phyloP scores from a whole-genome alignment of 2,113 vertebrate species.

The Gavialis gangeticus region DNA sequence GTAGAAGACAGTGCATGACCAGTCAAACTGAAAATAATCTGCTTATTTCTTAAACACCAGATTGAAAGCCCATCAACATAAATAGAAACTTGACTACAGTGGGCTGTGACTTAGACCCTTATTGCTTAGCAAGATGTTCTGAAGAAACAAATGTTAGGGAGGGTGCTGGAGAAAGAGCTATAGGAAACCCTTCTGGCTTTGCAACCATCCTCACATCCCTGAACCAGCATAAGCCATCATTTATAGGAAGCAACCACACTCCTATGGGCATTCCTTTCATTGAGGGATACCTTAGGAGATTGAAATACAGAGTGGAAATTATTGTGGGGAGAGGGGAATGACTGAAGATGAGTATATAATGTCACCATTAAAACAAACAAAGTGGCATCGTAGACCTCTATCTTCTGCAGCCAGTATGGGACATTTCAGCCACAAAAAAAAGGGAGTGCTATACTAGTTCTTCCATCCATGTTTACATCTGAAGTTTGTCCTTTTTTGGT shows the following conservation, averaged over 20 bases:
- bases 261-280: neutral
- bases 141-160: neutral
- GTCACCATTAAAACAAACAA: neutral
- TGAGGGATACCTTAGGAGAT: neutral
- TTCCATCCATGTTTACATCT: neutral
- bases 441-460: neutral
- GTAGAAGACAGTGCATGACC: neutral
- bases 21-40: neutral
- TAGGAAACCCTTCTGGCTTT: neutral
- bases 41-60: neutral
- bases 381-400: neutral
- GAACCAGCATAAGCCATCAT: neutral
- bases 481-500: neutral
- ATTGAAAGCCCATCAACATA: neutral
- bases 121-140: neutral
- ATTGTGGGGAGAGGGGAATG: neutral
- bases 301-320: neutral
- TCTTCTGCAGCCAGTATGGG: neutral
- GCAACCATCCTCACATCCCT: neutral
- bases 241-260: neutral
- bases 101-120: neutral
- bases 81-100: neutral
- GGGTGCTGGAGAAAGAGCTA: neutral
- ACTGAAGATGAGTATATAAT: neutral
- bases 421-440: neutral